phyloP scores from a whole-genome alignment of 2,113 vertebrate species.

The Siniperca chuatsi region DNA sequence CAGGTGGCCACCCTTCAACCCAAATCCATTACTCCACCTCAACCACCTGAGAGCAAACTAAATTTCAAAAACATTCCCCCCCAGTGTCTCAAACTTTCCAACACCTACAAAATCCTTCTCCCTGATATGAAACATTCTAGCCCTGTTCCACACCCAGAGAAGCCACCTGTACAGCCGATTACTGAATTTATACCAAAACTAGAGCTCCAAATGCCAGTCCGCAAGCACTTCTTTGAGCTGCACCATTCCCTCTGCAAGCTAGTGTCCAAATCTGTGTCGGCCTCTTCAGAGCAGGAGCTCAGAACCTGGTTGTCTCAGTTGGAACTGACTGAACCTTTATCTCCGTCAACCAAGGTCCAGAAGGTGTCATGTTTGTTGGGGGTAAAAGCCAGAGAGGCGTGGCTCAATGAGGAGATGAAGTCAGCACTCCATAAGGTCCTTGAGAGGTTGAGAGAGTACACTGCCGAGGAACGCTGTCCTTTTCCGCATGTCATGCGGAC shows the following conservation, averaged over 20 bases:
- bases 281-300: constrained; percentile 71
- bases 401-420: constrained; percentile 85
- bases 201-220: constrained; percentile 21
- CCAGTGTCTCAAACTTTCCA: constrained; percentile 75
- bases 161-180: constrained; percentile 19
- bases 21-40: constrained; percentile 22
- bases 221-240: constrained; percentile 86
- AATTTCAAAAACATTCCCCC: constrained; percentile 74
- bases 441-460: constrained; percentile 86
- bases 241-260: constrained; percentile 87
- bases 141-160: neutral
- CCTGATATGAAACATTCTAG: constrained; percentile 36
- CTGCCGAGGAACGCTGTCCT: constrained; percentile 85
- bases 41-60: constrained; percentile 29
- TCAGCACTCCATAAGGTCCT: constrained; percentile 82
- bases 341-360: constrained; percentile 73
- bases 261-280: constrained; percentile 82
- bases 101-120: constrained; percentile 71
- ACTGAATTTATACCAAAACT: constrained; percentile 19
- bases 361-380: constrained; percentile 76
- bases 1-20: neutral
- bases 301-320: constrained; percentile 72
- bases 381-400: constrained; percentile 82
- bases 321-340: constrained; percentile 38
- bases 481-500: constrained; percentile 93